A percentile compares a stretch with the other conserved stretches of the same genome.
phyloP scores from a whole-genome alignment of 1,140 invertebrate genomes.

The Philopotamus ludificatus region DNA sequence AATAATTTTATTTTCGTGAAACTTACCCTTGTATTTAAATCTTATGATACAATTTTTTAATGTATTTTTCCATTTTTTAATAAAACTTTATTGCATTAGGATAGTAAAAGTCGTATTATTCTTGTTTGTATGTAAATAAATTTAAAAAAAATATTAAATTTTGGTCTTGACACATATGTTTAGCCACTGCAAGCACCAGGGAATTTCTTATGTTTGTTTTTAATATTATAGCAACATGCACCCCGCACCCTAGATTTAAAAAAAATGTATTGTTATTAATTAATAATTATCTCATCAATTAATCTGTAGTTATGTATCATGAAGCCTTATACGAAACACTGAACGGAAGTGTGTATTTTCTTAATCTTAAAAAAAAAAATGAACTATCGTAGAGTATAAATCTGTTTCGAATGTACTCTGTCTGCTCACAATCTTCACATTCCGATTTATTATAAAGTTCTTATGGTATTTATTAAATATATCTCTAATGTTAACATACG shows the following conservation, averaged over 20 bases:
- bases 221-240: constrained; percentile 28
- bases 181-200: constrained; percentile 34
- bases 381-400: constrained; percentile 7
- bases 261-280: too few relatives aligned
- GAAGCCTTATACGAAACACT: constrained; percentile 36
- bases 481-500: constrained; percentile 3
- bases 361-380: constrained; percentile 16
- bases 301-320: constrained; percentile 32
- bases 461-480: constrained; percentile 29
- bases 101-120: too few relatives aligned
- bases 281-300: constrained; percentile 34
- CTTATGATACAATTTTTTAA: too few relatives aligned
- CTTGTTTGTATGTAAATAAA: constrained; percentile 16
- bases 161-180: constrained; percentile 29
- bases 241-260: constrained; percentile 34
- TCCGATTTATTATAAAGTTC: constrained; percentile 35
- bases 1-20: too few relatives aligned
- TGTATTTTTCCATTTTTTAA: too few relatives aligned
- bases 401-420: constrained; percentile 24
- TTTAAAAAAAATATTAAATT: constrained; percentile 23
- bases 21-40: too few relatives aligned
- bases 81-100: too few relatives aligned
- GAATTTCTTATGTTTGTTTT: constrained; percentile 36
- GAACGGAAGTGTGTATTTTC: constrained; percentile 24
- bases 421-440: constrained; percentile 39